These are phyloP conservation scores for Brassicogethes aeneus DNA, from an alignment of 2,888 invertebrate genomes.

Conservation along the genomic window DNA sequence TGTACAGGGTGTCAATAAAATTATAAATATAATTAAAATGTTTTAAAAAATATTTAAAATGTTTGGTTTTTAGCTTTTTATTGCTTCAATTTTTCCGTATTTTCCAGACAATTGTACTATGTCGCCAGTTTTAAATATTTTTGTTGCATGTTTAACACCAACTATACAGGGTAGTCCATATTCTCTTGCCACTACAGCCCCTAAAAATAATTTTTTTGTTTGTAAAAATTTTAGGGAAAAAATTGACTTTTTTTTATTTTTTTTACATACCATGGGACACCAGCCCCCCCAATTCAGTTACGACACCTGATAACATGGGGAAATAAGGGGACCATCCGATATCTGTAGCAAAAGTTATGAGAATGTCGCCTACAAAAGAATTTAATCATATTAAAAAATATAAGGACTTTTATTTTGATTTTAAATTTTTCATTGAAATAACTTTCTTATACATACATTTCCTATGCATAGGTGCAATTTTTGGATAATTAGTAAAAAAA, in stretches of 20 bases:
- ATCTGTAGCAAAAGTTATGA: constrained; percentile 70
- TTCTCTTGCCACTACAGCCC: constrained; percentile 76
- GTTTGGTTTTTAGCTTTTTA: no score
- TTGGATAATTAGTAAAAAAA: no score
- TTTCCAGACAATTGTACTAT: constrained; percentile 45
- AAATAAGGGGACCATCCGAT: constrained; percentile 84
- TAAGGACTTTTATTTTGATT: neutral
- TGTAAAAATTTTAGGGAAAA: neutral
- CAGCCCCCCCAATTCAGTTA: constrained; percentile 75
- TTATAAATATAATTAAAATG: no score
- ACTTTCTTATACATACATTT: no score
- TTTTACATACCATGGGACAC: constrained; percentile 62
- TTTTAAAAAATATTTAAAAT: no score
- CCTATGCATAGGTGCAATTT: neutral
- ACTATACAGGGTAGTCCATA: constrained; percentile 77
- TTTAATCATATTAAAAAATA: constrained; percentile 2
- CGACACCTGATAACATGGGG: constrained; percentile 65
- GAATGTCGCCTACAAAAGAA: constrained; percentile 52
- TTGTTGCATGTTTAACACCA: constrained; percentile 60
- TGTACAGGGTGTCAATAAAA: no score
- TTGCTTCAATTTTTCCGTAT: neutral
- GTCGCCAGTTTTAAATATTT: constrained; percentile 59
- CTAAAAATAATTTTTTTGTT: constrained; percentile 35
- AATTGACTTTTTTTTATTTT: neutral
- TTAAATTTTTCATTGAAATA: constrained; percentile 4